Conservation (phyloP, 2,797 vertebrate species). For the Odontamblyopus lacepedii region DNA sequence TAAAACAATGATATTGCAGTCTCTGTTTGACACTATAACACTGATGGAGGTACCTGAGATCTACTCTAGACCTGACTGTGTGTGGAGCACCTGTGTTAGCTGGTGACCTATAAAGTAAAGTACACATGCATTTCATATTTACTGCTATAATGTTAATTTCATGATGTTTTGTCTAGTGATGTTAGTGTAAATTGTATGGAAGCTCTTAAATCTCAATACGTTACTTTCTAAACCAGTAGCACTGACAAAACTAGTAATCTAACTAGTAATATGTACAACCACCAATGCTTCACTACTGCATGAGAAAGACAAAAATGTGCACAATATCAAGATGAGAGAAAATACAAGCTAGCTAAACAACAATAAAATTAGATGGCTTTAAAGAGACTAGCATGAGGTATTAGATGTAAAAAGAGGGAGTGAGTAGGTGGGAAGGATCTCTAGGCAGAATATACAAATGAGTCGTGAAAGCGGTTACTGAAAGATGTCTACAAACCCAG, state of each 20-base stretch:
- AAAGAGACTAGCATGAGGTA: slow-evolving; percentile 29
- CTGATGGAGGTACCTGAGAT: slow-evolving; percentile 62
- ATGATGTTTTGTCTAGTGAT: not conserved
- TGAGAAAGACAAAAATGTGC: slow-evolving; percentile 28
- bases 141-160: not conserved
- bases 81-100: slow-evolving; percentile 40
- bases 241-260: slow-evolving; percentile 21
- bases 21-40: slow-evolving; percentile 32
- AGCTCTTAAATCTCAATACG: not conserved
- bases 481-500: slow-evolving; percentile 40
- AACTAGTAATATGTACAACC: not conserved
- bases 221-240: slow-evolving; percentile 16
- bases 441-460: slow-evolving; percentile 46
- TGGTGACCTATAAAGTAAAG: slow-evolving; percentile 42
- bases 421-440: slow-evolving; percentile 39
- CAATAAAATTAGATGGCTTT: slow-evolving; percentile 18
- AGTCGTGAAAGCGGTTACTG: slow-evolving; percentile 31
- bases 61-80: slow-evolving; percentile 40
- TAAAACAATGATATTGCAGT: slow-evolving; percentile 13
- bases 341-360: slow-evolving; percentile 24
- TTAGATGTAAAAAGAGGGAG: slow-evolving; percentile 31
- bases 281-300: slow-evolving; percentile 23
- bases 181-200: slow-evolving; percentile 6
- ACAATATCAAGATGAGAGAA: slow-evolving; percentile 27
- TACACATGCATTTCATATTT: slow-evolving; percentile 2